A percentile compares a stretch with the other conserved stretches of the same genome.
phyloP scores from a whole-genome alignment of 2,113 vertebrate genomes.

The Lontra canadensis region DNA sequence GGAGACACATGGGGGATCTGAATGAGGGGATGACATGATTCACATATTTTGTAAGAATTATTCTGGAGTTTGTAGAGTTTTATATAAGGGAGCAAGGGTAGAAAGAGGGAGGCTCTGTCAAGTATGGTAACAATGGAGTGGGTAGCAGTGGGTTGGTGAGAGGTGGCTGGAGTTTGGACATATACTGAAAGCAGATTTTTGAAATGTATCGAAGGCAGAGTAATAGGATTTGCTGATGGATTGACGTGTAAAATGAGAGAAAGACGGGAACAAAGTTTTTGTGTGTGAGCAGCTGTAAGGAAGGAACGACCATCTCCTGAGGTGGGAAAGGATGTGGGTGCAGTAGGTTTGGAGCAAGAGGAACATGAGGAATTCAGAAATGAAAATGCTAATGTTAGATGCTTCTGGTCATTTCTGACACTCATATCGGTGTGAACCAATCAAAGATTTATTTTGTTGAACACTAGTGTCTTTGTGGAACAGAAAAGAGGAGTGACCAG shows the following conservation, averaged over 20 bases:
- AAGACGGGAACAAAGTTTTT: background rate
- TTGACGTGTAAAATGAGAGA: background rate
- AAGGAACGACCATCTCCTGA: background rate
- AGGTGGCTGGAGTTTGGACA: background rate
- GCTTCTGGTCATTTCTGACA: background rate
- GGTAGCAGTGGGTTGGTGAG: background rate
- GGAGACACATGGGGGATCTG: background rate
- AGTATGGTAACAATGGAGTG: no score
- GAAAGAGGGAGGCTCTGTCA: background rate
- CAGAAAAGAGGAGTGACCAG: background rate
- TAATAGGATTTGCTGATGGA: background rate
- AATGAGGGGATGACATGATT: background rate
- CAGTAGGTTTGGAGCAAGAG: background rate
- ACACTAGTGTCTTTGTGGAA: background rate
- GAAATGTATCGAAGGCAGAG: background rate
- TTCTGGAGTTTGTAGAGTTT: background rate
- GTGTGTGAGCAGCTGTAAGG: background rate
- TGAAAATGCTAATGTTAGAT: background rate
- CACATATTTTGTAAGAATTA: background rate
- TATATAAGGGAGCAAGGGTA: background rate
- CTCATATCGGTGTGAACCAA: background rate
- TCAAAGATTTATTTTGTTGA: background rate
- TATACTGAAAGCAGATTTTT: background rate
- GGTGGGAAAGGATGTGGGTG: no score
- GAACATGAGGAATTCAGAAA: background rate